Evolutionary conservation across 2,888 invertebrate genomes (phyloP), one percentile per base, ranked within the genome.

Genomic region (Sphecodes monilicornis): DNA sequence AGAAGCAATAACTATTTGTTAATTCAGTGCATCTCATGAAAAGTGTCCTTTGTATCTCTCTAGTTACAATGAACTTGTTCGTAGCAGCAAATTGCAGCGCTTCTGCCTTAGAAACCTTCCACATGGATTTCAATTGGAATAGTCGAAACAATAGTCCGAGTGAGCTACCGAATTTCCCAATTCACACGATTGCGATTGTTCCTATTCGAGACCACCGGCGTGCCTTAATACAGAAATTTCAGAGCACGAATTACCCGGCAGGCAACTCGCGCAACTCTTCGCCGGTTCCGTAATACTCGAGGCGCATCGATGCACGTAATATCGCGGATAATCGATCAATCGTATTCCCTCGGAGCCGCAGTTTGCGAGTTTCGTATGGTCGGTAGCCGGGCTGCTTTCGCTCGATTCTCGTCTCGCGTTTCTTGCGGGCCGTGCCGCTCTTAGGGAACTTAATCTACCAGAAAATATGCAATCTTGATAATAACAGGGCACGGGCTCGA

Each of bases 381-480:
- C 76, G 78, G 78, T 77, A 78, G 82, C 84, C 18, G 64, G 26
- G 26, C 57, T 26, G 68, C 79, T 79, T 83, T 83, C 80, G 76
- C 74, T 29, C 60, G n/a, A 77, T 80, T n/a, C 46, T 79, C 60
- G 50, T 54, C 78, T 72, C 60, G 32, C 29, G 79, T 70, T 81
- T 83, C 86, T 86, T 78, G 74, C 66, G 8, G 46, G 29, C 66
- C n/a, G 11, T 11, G 6, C 57, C 57, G 46, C 81, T 32, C 86
- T 76, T 78, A 73, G 86, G 92, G 90, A 91, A 92, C 92, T 93
- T 93, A 94, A 94, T 94, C 91, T 92, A 93, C 92, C 94, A 93
- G 94, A 94, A 94, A 94, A 94, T 94, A 93, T 93, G 94, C 94
- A 94, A 94, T 94, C 93, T 93, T 91, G 93, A 93, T 94, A 94